These are phyloP conservation scores for Callimorpha dominula DNA, from an alignment of 2,888 invertebrate species.

Conservation along the genomic window DNA sequence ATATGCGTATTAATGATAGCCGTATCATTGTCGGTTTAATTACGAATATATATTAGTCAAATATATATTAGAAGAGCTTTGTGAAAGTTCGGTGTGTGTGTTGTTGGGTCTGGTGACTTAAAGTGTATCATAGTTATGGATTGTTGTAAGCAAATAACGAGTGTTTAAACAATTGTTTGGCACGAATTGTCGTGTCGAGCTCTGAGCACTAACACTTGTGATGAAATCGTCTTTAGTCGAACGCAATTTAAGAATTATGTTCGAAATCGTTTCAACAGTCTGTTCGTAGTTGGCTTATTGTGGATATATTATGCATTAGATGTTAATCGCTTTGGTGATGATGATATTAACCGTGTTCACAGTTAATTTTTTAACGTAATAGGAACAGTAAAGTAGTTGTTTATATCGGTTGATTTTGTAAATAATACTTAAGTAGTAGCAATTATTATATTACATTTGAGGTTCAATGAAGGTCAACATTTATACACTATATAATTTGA, in stretches of 20 bases:
- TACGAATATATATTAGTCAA: conserved; percentile 6
- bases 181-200: conserved; percentile 59
- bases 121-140: conserved; percentile 25
- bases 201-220: conserved; percentile 59
- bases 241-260: conserved; percentile 70
- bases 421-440: too few species aligned
- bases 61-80: conserved; percentile 13
- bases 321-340: conserved; percentile 51
- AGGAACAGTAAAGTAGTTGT: background rate
- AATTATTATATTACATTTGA: background rate
- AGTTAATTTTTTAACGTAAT: conserved; percentile 24
- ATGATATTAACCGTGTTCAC: conserved; percentile 31
- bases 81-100: conserved; percentile 12
- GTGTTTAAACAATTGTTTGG: conserved; percentile 53
- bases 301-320: conserved; percentile 55
- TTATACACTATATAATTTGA: background rate
- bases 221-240: conserved; percentile 66
- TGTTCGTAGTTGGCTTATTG: conserved; percentile 52
- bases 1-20: conserved; percentile 34
- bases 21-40: conserved; percentile 13
- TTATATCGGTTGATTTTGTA: background rate
- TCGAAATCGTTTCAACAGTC: conserved; percentile 63
- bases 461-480: background rate
- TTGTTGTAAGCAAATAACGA: conserved; percentile 42
- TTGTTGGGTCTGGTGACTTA: conserved; percentile 14